Base-by-base conservation (phyloP, 1,140 invertebrate genomes). In the Euwallacea similis region DNA sequence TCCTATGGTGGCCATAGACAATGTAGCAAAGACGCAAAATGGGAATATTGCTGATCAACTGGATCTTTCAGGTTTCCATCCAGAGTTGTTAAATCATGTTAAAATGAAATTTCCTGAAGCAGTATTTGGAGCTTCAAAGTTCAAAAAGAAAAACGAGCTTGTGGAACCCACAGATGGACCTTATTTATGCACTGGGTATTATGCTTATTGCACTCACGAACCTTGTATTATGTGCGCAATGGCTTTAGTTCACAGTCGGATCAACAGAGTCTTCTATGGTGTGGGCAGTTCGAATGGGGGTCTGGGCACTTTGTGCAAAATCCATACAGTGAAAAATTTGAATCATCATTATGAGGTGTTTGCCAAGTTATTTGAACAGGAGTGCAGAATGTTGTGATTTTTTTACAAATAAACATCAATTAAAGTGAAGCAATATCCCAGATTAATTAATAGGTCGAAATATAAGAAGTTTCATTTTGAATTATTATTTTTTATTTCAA, bases 161-260 rank as follows among this genome's bases (percentile, higher is more conserved):
- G 79, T 79, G 71, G 71, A 73, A 59, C 8, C 79, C n/a, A 50
- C 50, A 4, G 75, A 84, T 44, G 87, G 87, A 2, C 88, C 90
- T 0, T 98, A 98, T 81, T 83, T 98, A 7, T 97, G 95, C 82
- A 97, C 95, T 0, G 91, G 91, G 8, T 96, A 94, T 82, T 91
- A 95, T 84, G 80, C 93, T 0, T 98, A 96, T 79, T 78, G 94
- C 10, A 87, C 90, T 2, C 85, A 85, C 66, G 96, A 98, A 79
- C 96, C 96, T 0, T 98, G 97, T 82, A 79, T 93, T 2, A 94
- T 98, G 88, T 98, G 97, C 84, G 86, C 93, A 0, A 98, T 98
- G 96, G 96, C 92, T 0, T 81, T 98, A 56, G 86, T 98, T 0
- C 97, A 98, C 82, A 94, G 93, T 41, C 84, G 97, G 74, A 88